Conservation (phyloP, 1,140 invertebrate genomes). For the Drosophila malerkotliana region DNA sequence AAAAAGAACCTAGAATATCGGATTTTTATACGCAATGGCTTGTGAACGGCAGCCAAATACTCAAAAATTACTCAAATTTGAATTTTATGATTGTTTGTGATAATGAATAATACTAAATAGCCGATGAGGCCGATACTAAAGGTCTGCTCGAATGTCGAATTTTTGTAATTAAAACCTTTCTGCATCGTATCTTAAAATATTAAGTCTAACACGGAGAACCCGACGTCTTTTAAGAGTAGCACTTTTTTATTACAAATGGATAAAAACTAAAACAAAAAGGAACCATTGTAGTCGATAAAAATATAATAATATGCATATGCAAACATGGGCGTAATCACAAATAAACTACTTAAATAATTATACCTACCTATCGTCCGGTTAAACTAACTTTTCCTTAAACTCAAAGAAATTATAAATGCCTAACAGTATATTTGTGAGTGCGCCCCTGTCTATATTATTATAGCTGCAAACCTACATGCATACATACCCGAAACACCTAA, state of each 20-base stretch:
- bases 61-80: conserved; percentile 72
- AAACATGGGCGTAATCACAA: not conserved
- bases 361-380: not conserved
- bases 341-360: not conserved
- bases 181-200: conserved; percentile 63
- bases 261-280: conserved; percentile 49
- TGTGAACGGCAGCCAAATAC: conserved; percentile 45
- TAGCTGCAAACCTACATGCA: conserved; percentile 29
- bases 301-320: not conserved
- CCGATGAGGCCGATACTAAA: conserved; percentile 15
- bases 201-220: conserved; percentile 52
- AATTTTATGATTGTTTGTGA: conserved; percentile 81
- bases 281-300: conserved; percentile 50
- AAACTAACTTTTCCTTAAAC: not conserved
- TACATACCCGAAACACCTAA: conserved; percentile 28
- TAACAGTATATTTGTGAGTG: not conserved
- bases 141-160: conserved; percentile 28
- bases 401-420: not conserved
- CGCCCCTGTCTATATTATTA: conserved; percentile 3
- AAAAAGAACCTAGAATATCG: conserved; percentile 59
- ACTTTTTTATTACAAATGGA: conserved; percentile 69
- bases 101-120: conserved; percentile 62
- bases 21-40: conserved; percentile 74
- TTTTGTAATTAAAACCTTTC: conserved; percentile 73
- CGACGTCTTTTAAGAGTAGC: conserved; percentile 56